Base-by-base conservation (phyloP, 2,888 invertebrate species). In the Zootermopsis nevadensis region DNA sequence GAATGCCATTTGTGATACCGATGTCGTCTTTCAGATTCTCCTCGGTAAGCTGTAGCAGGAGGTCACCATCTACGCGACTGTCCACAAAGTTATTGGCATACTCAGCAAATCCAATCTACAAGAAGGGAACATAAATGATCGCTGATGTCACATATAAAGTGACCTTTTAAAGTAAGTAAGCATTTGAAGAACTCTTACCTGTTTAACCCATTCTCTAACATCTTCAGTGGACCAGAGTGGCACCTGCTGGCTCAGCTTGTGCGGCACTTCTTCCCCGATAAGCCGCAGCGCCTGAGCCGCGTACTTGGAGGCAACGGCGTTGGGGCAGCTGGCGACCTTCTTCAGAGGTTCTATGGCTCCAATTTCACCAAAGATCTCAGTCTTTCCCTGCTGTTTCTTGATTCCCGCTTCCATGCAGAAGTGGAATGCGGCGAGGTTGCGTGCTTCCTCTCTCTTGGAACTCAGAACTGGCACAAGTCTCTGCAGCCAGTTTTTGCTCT, bases 341-440 rank as follows among this genome's bases (percentile, higher is more conserved):
- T 99, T 99, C 87, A 99, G 91, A 0, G 98, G 96, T 87, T 98
- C 97, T 85, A 99, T 95, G 0, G 98, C 99, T 82, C 97, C 97
- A 86, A 99, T 99, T 90, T 98, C 97, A 85, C 94, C 92, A 89
- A 99, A 98, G 87, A 98, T 95, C 89, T 95, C 94, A 0, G 97
- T 96, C 85, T 97, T 96, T 7, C 96, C 96, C 89, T 97, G 97
- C 87, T 95, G 95, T 87, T 98, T 96, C 89, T 99, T 99, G 82
- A 99, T 99, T 60, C 97, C 97, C 22, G 99, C 99, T 90, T 99
- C 99, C 98, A 99, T 98, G 88, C 98, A 98, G 89, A 99, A 96
- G 89, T 99, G 99, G 89, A 99, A 99, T 55, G 99, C 98, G 6
- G 99, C 99, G 87, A 99, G 91, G 89, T 98, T 98, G 87, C 98